A percentile compares a stretch with the other conserved stretches of the same genome.
phyloP scores from a whole-genome alignment of 92 coral and sea anemone genomes.

The Epizoanthus scotinus region DNA sequence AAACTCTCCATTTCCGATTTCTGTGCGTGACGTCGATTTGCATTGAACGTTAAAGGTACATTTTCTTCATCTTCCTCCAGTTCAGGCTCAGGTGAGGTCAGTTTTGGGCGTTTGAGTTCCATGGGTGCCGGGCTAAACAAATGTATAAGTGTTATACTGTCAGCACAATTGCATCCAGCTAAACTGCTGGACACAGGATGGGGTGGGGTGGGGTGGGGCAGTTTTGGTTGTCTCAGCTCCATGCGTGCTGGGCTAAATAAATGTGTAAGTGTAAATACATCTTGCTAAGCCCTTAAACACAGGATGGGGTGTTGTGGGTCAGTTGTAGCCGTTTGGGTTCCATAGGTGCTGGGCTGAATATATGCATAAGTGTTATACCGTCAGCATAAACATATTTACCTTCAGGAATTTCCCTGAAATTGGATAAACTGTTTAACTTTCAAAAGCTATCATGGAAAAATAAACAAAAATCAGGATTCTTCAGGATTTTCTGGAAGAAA shows the following conservation, averaged over 20 bases:
- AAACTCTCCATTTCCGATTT: slow-evolving; percentile 18
- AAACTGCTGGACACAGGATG: too few species aligned
- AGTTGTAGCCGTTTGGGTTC: slow-evolving; percentile 21
- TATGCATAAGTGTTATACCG: too few species aligned
- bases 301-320: background rate
- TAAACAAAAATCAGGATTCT: too few species aligned
- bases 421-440: too few species aligned
- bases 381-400: too few species aligned
- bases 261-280: background rate
- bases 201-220: background rate
- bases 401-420: too few species aligned
- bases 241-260: slow-evolving; percentile 18
- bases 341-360: slow-evolving; percentile 13
- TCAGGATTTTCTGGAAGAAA: too few species aligned
- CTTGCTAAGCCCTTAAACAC: too few species aligned
- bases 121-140: slow-evolving; percentile 12
- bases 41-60: background rate
- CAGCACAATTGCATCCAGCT: too few species aligned
- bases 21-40: background rate
- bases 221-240: slow-evolving; percentile 28
- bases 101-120: slow-evolving; percentile 4
- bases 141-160: too few species aligned
- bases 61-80: slow-evolving; percentile 26
- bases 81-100: slow-evolving; percentile 11
- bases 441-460: too few species aligned